phyloP scores from a whole-genome alignment of 2,113 vertebrate genomes.

The Hymenochirus boettgeri region DNA sequence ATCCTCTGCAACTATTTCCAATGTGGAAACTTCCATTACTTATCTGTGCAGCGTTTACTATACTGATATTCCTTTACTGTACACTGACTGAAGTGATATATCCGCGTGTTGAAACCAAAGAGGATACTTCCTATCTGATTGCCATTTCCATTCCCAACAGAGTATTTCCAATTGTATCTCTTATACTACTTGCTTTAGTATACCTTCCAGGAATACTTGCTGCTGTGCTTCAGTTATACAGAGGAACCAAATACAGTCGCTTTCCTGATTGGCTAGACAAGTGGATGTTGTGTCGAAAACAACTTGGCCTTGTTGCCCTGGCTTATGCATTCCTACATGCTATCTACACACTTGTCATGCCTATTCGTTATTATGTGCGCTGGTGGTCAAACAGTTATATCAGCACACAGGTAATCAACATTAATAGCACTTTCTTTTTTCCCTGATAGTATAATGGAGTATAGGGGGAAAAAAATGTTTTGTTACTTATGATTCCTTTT shows the following conservation, averaged over 20 bases:
- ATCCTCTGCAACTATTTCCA: slow-evolving; percentile 87
- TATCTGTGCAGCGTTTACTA: slow-evolving; percentile 64
- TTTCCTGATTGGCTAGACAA: slow-evolving; percentile 89
- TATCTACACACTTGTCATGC: slow-evolving; percentile 78
- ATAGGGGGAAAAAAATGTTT: too few relatives aligned
- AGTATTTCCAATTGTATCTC: slow-evolving; percentile 77
- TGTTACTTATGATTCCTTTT: too few relatives aligned
- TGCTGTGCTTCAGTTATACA: slow-evolving; percentile 83
- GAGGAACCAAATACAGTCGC: slow-evolving; percentile 86
- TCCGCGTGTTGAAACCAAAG: slow-evolving; percentile 51
- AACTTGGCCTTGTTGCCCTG: slow-evolving; percentile 83
- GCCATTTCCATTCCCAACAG: slow-evolving; percentile 81
- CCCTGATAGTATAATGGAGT: too few relatives aligned
- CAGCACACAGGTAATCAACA: slow-evolving; percentile 65
- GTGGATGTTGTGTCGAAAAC: slow-evolving; percentile 96
- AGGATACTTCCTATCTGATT: slow-evolving; percentile 76
- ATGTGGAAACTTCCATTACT: slow-evolving; percentile 81
- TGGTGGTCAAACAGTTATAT: slow-evolving; percentile 47
- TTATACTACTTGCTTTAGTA: slow-evolving; percentile 79
- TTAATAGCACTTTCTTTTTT: neutral
- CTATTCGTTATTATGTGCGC: slow-evolving; percentile 74
- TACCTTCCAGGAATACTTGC: slow-evolving; percentile 88
- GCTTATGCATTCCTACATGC: slow-evolving; percentile 82
- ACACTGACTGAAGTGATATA: slow-evolving; percentile 73
- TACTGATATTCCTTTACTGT: slow-evolving; percentile 74